phyloP scores from a whole-genome alignment of 2,888 invertebrate genomes.

The Octodonta nipae region DNA sequence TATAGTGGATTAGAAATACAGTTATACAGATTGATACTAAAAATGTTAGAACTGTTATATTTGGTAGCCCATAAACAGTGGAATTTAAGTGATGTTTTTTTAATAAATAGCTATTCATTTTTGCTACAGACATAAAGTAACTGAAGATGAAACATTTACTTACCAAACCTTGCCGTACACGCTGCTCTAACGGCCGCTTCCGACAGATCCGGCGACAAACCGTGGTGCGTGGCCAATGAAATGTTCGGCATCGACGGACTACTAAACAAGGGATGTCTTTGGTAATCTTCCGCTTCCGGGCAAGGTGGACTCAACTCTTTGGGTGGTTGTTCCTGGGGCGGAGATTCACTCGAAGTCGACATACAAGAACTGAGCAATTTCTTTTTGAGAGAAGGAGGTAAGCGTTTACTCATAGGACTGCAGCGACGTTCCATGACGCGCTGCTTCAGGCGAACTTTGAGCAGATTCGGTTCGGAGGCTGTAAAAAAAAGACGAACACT shows the following conservation, averaged over 20 bases:
- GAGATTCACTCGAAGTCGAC: slow-evolving; percentile 52
- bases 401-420: slow-evolving; percentile 68
- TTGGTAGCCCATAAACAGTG: no score
- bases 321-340: slow-evolving; percentile 34
- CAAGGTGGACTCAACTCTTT: slow-evolving; percentile 44
- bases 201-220: slow-evolving; percentile 42
- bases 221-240: slow-evolving; percentile 50
- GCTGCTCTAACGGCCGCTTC: slow-evolving; percentile 69
- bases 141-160: slow-evolving; percentile 5
- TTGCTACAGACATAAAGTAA: no score
- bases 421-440: slow-evolving; percentile 90
- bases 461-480: slow-evolving; percentile 95
- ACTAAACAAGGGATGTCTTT: slow-evolving; percentile 60
- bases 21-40: no score
- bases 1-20: no score
- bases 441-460: slow-evolving; percentile 85
- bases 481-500: slow-evolving; percentile 30
- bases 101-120: no score
- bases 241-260: slow-evolving; percentile 96
- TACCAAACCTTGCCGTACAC: slow-evolving; percentile 49
- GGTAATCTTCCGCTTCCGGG: slow-evolving; percentile 59
- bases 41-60: no score
- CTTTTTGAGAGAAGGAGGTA: slow-evolving; percentile 64
- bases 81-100: no score
- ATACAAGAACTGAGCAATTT: slow-evolving; percentile 44